Percentiles rank a stretch among this genome's conserved stretches.
Conservation (phyloP, 2,888 invertebrate genomes). For the Barypeithes pellucidus region DNA sequence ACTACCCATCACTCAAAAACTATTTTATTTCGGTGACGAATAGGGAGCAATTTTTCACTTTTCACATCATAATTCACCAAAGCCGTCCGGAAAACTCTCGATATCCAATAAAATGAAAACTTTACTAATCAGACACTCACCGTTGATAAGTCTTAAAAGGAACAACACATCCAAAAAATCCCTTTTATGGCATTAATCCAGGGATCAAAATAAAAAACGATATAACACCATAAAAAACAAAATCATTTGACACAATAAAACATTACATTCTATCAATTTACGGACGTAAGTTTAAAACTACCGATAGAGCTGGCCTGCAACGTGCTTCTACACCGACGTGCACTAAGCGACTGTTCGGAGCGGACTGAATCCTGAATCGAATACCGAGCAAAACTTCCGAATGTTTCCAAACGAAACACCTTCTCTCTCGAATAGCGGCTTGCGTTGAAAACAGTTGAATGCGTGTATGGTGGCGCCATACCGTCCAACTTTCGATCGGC, state of each 20-base stretch:
- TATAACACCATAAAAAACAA: constrained; percentile 34
- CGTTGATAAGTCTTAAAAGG: constrained; percentile 38
- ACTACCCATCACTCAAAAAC: not conserved
- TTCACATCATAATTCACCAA: constrained; percentile 8
- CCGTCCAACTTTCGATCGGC: constrained; percentile 36
- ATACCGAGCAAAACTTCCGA: constrained; percentile 40
- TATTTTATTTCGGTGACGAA: not conserved
- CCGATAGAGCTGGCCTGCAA: constrained; percentile 7
- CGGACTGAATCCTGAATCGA: constrained; percentile 37
- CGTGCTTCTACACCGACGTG: constrained; percentile 38
- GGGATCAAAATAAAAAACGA: constrained; percentile 31
- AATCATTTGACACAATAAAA: constrained; percentile 38
- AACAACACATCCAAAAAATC: constrained; percentile 29
- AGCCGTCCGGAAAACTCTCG: not conserved
- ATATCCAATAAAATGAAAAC: constrained; percentile 1
- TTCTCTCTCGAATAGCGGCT: constrained; percentile 44
- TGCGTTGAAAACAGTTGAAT: constrained; percentile 50
- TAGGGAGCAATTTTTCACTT: not conserved
- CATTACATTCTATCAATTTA: constrained; percentile 22
- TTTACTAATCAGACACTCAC: constrained; percentile 32
- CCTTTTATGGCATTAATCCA: constrained; percentile 23
- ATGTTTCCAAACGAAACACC: constrained; percentile 46
- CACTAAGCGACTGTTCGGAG: constrained; percentile 48
- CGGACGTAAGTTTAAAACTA: constrained; percentile 24
- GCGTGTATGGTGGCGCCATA: constrained; percentile 49